Evolutionary conservation across 23 tunicate species (phyloP), one percentile per base, ranked within the genome.

Genomic region (Phallusia fumigata): DNA sequence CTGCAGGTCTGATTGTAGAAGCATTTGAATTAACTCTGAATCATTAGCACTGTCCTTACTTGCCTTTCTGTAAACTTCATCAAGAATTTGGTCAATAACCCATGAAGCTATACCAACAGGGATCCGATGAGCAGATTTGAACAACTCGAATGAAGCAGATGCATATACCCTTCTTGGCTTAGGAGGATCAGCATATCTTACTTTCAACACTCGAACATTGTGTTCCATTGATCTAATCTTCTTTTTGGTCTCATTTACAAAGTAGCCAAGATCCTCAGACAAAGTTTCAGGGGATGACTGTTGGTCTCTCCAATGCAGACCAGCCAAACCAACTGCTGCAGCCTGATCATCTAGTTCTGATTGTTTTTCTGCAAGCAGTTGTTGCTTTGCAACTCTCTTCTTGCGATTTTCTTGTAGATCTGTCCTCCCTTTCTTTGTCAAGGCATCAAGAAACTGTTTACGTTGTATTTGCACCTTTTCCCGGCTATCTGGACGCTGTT

Each of bases 1-100:
- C 76, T 90, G 72, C 31, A 73, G 78, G 58, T 88, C 91, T 24
- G 86, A 33, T 30, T 36, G 22, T n/a, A 88, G 65, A 45, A 88
- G 45, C n/a, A 18, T 30, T 47, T 88, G 47, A 19, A 88, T 33
- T 40, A 82, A 31, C 33, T 64, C n/a, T 13, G 86, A 22, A 24
- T 77, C 91, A 8, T 30, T 21, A 24, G 69, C 69, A 58, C 69
- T 58, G 28, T 58, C 69, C 28, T 58, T 58, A 16, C 69, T 58
- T 1, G 69, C 13, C 69, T 58, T 58, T 58, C 69, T 76, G 50
- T 65, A 36, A 64, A 88, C 82, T 3, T 87, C 65, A 51, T 78
- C 72, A 18, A 36, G 33, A 18, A 83, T 50, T 15, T 77, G 74
- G 21, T 88, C 76, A n/a, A 88, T 79, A 21, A 88, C 82, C 51